Evolutionary conservation across 2,888 invertebrate species (phyloP).

Genomic region (Trileptium ribeirensis): DNA sequence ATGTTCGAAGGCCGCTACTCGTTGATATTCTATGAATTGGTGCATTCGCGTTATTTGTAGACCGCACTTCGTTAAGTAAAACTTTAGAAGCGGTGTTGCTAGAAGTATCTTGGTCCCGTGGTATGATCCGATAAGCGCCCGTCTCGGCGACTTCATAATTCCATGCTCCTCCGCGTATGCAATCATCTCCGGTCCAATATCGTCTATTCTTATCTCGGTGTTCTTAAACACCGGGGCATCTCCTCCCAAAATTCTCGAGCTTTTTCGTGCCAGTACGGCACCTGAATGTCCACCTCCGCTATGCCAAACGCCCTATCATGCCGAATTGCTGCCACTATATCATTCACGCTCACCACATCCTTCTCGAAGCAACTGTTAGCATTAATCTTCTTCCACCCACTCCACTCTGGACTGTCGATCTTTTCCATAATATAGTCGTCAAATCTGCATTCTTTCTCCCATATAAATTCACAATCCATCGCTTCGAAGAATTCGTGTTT

Average conservation of each 20-base stretch:
- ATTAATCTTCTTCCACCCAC: not conserved
- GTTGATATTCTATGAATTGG: not conserved
- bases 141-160: not conserved
- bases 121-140: not conserved
- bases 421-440: no score
- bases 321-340: not conserved
- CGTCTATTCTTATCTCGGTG: not conserved
- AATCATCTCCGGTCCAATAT: not conserved
- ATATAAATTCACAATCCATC: no score
- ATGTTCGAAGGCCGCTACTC: not conserved
- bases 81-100: slow-evolving; percentile 10
- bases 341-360: not conserved
- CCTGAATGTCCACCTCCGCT: not conserved
- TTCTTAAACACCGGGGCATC: not conserved
- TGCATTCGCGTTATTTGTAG: not conserved
- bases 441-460: no score
- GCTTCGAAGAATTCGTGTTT: no score
- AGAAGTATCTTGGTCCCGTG: not conserved
- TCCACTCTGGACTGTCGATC: not conserved
- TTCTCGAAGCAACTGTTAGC: not conserved
- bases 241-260: not conserved
- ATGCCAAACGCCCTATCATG: not conserved
- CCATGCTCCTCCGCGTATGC: not conserved
- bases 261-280: not conserved
- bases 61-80: not conserved